These are phyloP conservation scores for Lydus trimaculatus DNA, from an alignment of 2,888 invertebrate species.

Conservation along the genomic window DNA sequence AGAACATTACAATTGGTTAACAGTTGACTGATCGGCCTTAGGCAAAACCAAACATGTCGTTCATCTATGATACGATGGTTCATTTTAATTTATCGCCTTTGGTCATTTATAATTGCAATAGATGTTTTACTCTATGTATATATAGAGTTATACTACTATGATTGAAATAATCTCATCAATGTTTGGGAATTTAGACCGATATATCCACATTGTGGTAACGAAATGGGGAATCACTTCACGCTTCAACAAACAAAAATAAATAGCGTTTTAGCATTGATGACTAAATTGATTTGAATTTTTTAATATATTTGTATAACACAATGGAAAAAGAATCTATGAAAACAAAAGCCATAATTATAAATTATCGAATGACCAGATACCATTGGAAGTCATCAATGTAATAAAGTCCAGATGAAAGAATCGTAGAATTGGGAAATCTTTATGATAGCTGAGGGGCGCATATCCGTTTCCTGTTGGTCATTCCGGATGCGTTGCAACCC, in stretches of 20 bases:
- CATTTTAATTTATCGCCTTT: conserved; percentile 29
- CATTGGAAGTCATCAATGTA: conserved; percentile 23
- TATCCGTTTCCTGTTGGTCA: conserved; percentile 46
- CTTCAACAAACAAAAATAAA: conserved; percentile 6
- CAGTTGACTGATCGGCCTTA: conserved; percentile 22
- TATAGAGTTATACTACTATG: conserved; percentile 6
- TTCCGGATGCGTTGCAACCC: conserved; percentile 45
- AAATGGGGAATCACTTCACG: background rate
- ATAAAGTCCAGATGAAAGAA: conserved; percentile 41
- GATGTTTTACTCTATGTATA: conserved; percentile 17
- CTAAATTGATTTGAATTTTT: conserved; percentile 1
- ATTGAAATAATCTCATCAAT: conserved; percentile 31
- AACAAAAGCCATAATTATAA: background rate
- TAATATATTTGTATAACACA: background rate
- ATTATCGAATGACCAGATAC: too few relatives aligned
- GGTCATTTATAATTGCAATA: conserved; percentile 32
- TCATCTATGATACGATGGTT: conserved; percentile 30
- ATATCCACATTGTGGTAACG: conserved; percentile 20
- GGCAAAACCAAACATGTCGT: conserved; percentile 31
- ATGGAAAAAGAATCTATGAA: background rate
- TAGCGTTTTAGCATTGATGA: background rate
- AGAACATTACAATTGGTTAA: conserved; percentile 28
- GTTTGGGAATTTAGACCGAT: conserved; percentile 25
- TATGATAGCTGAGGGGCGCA: conserved; percentile 41
- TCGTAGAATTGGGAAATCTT: conserved; percentile 46